These are phyloP conservation scores for Melospiza melodia DNA, from an alignment of 2,113 vertebrate species.

Conservation along the genomic window DNA sequence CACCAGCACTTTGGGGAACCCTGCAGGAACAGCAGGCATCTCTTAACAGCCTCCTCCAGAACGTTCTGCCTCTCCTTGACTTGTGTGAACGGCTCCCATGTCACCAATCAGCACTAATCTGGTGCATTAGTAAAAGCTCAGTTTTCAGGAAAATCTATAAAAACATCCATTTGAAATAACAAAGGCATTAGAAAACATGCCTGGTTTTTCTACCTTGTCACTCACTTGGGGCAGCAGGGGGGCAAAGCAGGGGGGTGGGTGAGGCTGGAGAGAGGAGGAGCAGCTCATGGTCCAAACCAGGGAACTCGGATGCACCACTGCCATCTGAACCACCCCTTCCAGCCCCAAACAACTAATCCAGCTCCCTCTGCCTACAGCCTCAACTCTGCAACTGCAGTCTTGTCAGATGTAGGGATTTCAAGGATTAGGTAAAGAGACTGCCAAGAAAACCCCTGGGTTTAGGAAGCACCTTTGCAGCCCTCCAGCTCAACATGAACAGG, in stretches of 20 bases:
- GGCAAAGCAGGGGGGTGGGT: not conserved
- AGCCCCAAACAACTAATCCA: not conserved
- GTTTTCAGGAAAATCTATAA: slow-evolving; percentile 53
- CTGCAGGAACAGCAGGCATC: not conserved
- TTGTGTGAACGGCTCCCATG: not conserved
- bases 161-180: slow-evolving; percentile 1
- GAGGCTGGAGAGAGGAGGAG: not conserved
- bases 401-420: not conserved
- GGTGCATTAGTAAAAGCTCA: slow-evolving; percentile 43
- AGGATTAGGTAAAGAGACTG: not conserved
- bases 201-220: not conserved
- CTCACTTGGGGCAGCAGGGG: not conserved
- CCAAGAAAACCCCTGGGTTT: not conserved
- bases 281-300: not conserved
- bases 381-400: not conserved
- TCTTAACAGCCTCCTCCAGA: not conserved
- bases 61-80: not conserved
- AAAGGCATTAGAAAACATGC: not conserved
- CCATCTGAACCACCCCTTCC: not conserved
- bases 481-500: not conserved
- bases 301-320: accelerated
- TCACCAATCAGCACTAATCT: slow-evolving; percentile 35
- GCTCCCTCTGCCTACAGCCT: not conserved
- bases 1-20: not conserved
- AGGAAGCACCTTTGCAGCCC: not conserved